Base-by-base conservation (phyloP, 64 coral and sea anemone genomes). In the Orbicella faveolata region DNA sequence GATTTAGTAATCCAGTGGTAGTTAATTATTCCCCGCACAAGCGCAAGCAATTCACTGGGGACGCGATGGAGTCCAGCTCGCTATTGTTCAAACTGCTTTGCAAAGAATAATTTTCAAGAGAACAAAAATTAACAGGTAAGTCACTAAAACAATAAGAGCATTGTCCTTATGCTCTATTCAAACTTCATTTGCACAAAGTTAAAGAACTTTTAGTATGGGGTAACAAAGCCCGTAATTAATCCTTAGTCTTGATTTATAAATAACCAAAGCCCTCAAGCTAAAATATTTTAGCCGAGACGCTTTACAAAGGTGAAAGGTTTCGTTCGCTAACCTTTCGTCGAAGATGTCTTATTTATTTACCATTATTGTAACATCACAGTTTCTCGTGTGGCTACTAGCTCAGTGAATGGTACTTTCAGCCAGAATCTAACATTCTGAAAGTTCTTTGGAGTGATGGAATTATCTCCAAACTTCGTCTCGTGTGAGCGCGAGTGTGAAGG, bases 51-150 rank as follows among this genome's bases (percentile, higher is more conserved):
- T 72, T 30, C 82, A 21, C 82, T 26, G 10, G 65, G 64, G 82
- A 72, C 34, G 68, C 44, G 9, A 44, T 52, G 80, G 2, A 85
- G 36, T 81, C 33, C 9, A 59, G 55, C 55, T 59, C 25, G 23
- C 30, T 9, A 81, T 81, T 63, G 34, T 79, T 79, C 12, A 79
- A 79, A 79, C 21, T 6, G 77, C 35, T 16, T 66, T 34, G 34
- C 39, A n/a, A 85, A 73, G 61, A 70, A 52, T 39, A 67, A 70
- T 72, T 72, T 52, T 30, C 13, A 6, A 69, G 36, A 84, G 81
- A 84, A 84, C 34, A 67, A 23, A 70, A 84, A 84, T 84, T 84
- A 84, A 9, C 81, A 68, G 82, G 82, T 85, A 85, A 85, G 82
- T 33, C 37, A 52, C 36, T 85, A 44, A 69, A 70, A 85, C 82